Percentiles rank a stretch among this genome's conserved stretches.
Conservation (phyloP, 2,888 invertebrate species). For the Meiosimyza platycephala region DNA sequence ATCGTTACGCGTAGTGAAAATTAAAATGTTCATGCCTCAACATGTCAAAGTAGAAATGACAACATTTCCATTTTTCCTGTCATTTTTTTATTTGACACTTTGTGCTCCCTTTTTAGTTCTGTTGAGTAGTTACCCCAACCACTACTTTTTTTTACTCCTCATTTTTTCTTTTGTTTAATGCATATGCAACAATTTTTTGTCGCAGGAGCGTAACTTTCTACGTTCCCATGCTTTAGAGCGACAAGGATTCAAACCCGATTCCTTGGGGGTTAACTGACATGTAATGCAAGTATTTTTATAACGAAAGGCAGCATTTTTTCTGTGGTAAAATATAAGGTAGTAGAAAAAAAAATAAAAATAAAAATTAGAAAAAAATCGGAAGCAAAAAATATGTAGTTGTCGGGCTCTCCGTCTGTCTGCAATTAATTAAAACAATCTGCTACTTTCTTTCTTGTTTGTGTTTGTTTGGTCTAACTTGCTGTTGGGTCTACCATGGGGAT, state of each 20-base stretch:
- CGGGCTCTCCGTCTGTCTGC: constrained; percentile 9
- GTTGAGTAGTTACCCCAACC: neutral
- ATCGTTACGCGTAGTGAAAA: constrained; percentile 8
- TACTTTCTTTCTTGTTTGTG: neutral
- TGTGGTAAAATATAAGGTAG: too few relatives aligned
- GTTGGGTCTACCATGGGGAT: neutral
- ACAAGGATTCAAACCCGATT: neutral
- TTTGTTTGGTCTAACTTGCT: neutral
- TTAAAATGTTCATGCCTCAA: constrained; percentile 3
- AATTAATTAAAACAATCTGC: constrained; percentile 33
- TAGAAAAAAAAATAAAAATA: neutral
- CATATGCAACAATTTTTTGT: neutral
- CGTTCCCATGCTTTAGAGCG: too few relatives aligned
- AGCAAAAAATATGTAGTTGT: neutral
- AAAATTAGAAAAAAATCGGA: neutral
- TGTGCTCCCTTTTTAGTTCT: neutral
- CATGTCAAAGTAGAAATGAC: too few relatives aligned
- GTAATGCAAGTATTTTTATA: neutral
- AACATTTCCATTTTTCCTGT: neutral
- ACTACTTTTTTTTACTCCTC: neutral
- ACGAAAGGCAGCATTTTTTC: neutral
- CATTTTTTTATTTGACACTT: neutral
- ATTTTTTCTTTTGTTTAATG: neutral
- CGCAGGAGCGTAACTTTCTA: neutral
- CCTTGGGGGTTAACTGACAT: neutral